Percentiles rank a stretch among this genome's conserved stretches.
phyloP scores from a whole-genome alignment of 1,140 invertebrate genomes.

The Nephila pilipes region DNA sequence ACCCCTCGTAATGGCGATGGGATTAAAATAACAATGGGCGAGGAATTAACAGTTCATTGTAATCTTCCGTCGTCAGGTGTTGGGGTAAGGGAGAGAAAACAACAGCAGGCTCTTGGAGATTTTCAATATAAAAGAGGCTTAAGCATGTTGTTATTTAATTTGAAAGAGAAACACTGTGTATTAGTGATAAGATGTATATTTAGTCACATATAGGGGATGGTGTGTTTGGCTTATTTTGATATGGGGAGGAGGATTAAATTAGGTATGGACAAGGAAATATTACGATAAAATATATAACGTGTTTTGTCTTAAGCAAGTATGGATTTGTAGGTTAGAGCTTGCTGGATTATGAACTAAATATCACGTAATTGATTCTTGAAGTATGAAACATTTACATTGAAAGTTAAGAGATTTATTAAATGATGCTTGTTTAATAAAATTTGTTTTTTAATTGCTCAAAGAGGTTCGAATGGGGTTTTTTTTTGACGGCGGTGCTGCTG shows the following conservation, averaged over 20 bases:
- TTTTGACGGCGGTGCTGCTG: no score
- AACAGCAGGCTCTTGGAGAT: not conserved
- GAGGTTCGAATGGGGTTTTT: no score
- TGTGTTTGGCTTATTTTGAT: not conserved
- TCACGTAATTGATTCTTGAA: no score
- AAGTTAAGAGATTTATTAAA: no score
- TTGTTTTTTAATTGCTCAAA: no score
- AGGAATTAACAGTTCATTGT: constrained; percentile 35
- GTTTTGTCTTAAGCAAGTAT: not conserved
- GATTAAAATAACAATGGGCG: constrained; percentile 31
- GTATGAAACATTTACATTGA: no score
- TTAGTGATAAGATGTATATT: not conserved
- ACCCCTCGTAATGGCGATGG: not conserved
- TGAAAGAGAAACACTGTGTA: constrained; percentile 14
- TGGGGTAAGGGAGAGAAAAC: not conserved
- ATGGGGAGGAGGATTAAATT: not conserved
- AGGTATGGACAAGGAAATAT: not conserved
- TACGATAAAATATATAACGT: not conserved
- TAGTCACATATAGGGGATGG: not conserved
- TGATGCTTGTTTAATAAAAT: no score
- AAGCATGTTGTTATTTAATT: not conserved
- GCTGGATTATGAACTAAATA: no score
- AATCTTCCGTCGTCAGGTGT: constrained; percentile 9
- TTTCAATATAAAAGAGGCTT: not conserved
- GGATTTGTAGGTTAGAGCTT: not conserved